phyloP scores from a whole-genome alignment of 2,888 invertebrate species.

The Platycnemis pennipes region DNA sequence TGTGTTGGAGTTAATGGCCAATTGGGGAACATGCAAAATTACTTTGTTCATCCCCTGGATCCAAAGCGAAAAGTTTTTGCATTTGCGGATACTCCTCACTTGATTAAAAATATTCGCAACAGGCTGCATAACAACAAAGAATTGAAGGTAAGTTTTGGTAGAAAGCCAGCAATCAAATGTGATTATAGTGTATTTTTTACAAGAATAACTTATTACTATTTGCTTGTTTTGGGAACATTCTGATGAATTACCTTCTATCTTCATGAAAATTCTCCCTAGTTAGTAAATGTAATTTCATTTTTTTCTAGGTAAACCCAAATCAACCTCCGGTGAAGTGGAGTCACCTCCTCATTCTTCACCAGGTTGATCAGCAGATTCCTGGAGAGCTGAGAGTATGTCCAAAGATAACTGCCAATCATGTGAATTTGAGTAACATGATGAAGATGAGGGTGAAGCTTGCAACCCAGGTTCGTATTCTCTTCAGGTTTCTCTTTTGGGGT shows the following conservation, averaged over 20 bases:
- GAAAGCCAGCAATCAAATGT: not conserved
- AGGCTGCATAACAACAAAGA: not conserved
- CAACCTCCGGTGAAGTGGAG: not conserved
- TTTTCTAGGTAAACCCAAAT: constrained; percentile 1
- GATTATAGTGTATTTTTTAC: not conserved
- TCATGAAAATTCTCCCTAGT: not conserved
- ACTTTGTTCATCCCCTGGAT: not conserved
- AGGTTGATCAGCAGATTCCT: not conserved
- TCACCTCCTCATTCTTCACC: not conserved
- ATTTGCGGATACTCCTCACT: constrained; percentile 24
- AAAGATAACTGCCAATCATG: not conserved
- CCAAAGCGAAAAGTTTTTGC: not conserved
- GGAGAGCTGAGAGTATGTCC: constrained; percentile 9
- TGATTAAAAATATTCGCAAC: constrained; percentile 28
- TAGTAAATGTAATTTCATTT: not conserved
- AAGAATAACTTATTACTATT: not conserved
- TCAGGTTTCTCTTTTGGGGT: not conserved
- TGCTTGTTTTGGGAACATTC: not conserved
- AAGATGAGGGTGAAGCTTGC: constrained; percentile 25
- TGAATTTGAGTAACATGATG: not conserved
- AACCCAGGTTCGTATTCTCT: not conserved
- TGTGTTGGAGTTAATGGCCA: not conserved
- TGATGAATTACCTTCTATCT: not conserved
- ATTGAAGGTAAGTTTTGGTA: not conserved
- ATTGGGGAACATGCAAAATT: not conserved